Conservation (phyloP, 2,888 invertebrate species). For the Nomada fabriciana region DNA sequence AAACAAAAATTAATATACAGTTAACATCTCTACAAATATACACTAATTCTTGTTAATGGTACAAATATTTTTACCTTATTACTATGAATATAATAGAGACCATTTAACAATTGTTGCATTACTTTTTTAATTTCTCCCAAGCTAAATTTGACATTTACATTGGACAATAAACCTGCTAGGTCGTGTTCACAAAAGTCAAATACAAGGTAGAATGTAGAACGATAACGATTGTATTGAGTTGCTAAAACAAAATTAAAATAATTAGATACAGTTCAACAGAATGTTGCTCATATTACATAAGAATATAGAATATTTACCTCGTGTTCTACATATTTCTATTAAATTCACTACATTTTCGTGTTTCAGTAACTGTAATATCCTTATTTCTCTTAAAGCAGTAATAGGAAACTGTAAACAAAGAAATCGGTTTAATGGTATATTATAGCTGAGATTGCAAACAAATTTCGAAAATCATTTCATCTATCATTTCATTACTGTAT, state of each 20-base stretch:
- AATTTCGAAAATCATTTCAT: not conserved
- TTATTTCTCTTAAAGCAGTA: conserved; percentile 98
- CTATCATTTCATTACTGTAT: not conserved
- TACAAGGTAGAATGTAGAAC: conserved; percentile 96
- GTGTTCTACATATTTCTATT: conserved; percentile 98
- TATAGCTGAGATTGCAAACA: not conserved
- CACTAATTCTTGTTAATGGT: not conserved
- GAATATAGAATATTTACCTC: conserved; percentile 85
- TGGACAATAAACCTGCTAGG: conserved; percentile 97
- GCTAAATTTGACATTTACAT: conserved; percentile 97
- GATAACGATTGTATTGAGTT: conserved; percentile 89
- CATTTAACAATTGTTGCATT: conserved; percentile 93
- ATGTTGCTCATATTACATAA: not conserved
- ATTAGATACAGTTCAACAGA: not conserved
- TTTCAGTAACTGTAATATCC: conserved; percentile 96
- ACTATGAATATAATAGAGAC: conserved; percentile 97
- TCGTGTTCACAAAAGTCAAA: conserved; percentile 99
- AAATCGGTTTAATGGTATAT: conserved; percentile 25
- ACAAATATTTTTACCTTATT: conserved; percentile 88
- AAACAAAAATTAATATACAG: conserved; percentile 4
- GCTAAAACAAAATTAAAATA: conserved; percentile 81
- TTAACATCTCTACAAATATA: not conserved
- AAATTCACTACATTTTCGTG: conserved; percentile 99
- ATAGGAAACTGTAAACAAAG: conserved; percentile 93
- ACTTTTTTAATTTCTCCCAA: conserved; percentile 98